Base-by-base conservation (phyloP, 2,888 invertebrate species). In the Alsophila aescularia region DNA sequence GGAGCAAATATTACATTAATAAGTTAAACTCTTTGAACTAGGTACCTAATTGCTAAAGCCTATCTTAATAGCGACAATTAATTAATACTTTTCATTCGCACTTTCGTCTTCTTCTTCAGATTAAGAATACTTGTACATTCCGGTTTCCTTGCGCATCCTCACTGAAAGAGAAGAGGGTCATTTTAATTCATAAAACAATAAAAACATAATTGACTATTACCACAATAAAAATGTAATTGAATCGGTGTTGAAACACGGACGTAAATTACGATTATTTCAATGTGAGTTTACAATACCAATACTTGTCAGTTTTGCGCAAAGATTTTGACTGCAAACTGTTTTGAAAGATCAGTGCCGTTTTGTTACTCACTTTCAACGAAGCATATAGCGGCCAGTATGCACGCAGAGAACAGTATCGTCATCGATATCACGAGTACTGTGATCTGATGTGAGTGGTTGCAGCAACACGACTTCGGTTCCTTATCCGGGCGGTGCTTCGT, bases 341-440 rank as follows among this genome's bases (percentile, higher is more conserved):
- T 39, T 49, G 34, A 7, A 24, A 24, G 5, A 18, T 48, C 42
- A 56, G 48, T 24, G 41, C 34, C 27, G 16, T n/a, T 58, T 48
- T 21, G 44, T 45, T 79, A 94, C 96, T 95, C 83, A 97, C 97
- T 95, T 92, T 97, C 96, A 83, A 97, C 94, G 73, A 95, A 95
- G 85, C 96, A 95, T 79, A 97, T 94, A 72, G 96, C 96, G 36
- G 95, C 94, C 65, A 96, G 90, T 73, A 97, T 95, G 73, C 96
- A 96, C 72, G 96, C 93, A 68, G 96, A 94, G 81, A 97, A 96
- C 66, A 96, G 90, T 70, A 95, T 94, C 67, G 96, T 96, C 95
- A 96, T 96, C 45, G 96, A 95, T 78, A 96, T 93, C 63, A 97
- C 96, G 62, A 96, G 93, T 50, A 96, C 95, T 51, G 96, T 96